Base-by-base conservation (phyloP, 2,797 vertebrate species). In the Zenarchopterus dispar region DNA sequence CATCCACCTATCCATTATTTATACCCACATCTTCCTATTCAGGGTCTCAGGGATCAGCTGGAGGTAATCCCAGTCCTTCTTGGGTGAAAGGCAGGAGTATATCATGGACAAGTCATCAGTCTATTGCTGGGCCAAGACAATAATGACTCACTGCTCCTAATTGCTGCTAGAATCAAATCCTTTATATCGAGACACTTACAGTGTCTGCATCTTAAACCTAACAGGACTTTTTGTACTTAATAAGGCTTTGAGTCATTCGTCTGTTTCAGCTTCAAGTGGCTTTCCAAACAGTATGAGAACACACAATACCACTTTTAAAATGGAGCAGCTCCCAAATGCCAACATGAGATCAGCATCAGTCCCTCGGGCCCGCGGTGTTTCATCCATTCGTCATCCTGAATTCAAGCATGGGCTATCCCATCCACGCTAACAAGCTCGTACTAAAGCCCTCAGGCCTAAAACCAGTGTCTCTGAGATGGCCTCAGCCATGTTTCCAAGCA, bases 401-500 rank as follows among this genome's bases (percentile, higher is more conserved):
- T 54, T 77, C 66, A 64, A 76, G 68, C 70, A 23, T 50, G 44
- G 57, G 52, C 54, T 71, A 81, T 87, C 79, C 85, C 79, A 69
- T 80, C 77, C 67, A 5, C 69, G 46, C 75, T 77, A 87, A 89
- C 82, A 80, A 84, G 84, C 69, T 76, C n/a, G 5, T 59, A 43
- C 82, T 74, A 64, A 85, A 75, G 77, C 81, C 79, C 84, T 56
- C 70, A 45, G 75, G 69, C 74, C 67, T 60, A 63, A 70, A 68
- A 70, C 64, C 62, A 18, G 67, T 58, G 56, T 84, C 76, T 84
- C 65, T 58, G 75, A 69, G 68, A 68, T 70, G 72, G 83, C 36
- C 58, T 74, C 86, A 84, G 75, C 78, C 48, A 47, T 63, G 70
- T 89, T 88, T 89, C 88, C 89, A 80, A 88, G 81, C 84, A 78